Conservation (phyloP, 2,113 vertebrate genomes). For the Melanotaenia duboulayi region DNA sequence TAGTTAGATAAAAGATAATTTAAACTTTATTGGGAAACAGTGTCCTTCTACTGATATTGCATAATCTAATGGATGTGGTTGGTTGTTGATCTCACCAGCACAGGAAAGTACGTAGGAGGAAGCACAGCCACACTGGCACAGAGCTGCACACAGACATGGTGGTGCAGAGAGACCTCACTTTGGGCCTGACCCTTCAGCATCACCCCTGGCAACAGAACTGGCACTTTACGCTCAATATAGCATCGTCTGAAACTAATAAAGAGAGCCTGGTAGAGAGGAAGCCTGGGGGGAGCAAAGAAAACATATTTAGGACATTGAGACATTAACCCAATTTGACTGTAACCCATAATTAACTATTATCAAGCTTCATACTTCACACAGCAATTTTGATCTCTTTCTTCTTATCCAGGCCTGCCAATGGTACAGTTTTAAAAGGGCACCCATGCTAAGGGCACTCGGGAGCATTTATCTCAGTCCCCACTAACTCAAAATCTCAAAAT, state of each 20-base stretch:
- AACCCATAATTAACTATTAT: not conserved
- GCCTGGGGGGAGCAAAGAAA: constrained; percentile 68
- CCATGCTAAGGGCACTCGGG: too few species aligned
- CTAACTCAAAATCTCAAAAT: too few species aligned
- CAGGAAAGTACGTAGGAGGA: constrained; percentile 82
- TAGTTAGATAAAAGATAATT: too few species aligned
- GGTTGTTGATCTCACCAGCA: constrained; percentile 84
- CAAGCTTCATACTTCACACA: not conserved
- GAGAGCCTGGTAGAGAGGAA: constrained; percentile 86
- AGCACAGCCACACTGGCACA: constrained; percentile 88
- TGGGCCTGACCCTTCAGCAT: constrained; percentile 83
- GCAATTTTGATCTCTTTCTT: not conserved
- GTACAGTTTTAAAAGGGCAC: too few species aligned
- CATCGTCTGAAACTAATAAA: constrained; percentile 88
- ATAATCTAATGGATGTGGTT: not conserved
- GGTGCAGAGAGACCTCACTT: constrained; percentile 86
- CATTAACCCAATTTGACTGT: not conserved
- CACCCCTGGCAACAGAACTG: constrained; percentile 85
- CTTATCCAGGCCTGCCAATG: too few species aligned
- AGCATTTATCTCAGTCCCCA: too few species aligned
- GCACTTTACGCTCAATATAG: constrained; percentile 85
- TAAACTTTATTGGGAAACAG: not conserved
- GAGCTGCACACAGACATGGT: constrained; percentile 89
- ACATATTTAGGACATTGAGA: too few species aligned
- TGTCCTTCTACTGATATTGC: not conserved